A percentile compares a stretch with the other conserved stretches of the same genome.
Evolutionary conservation across 2,888 invertebrate genomes (phyloP).

Genomic region (Tenthredo scrophulariae): DNA sequence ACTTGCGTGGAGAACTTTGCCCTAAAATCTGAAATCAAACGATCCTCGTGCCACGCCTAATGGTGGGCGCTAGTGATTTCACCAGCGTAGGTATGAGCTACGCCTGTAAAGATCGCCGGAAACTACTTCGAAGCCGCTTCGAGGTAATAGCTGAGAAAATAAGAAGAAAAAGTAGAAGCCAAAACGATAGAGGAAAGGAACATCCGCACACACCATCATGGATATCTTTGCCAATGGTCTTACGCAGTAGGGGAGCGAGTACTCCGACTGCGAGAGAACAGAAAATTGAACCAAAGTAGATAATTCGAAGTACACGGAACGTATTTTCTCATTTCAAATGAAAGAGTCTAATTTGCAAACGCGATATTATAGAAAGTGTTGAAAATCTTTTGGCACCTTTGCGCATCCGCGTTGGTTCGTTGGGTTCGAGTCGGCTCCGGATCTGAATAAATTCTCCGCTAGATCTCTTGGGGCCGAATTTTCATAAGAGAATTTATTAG

Average conservation of each 20-base stretch:
- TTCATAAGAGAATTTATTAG: conserved; percentile 72
- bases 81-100: not conserved
- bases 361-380: not conserved
- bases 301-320: not conserved
- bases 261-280: not conserved
- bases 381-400: not conserved
- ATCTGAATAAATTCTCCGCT: conserved; percentile 37
- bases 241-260: not conserved
- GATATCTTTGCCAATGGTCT: not conserved
- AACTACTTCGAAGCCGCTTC: not conserved
- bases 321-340: not conserved
- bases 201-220: not conserved
- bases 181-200: not conserved
- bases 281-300: not conserved
- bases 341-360: not conserved
- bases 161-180: not conserved
- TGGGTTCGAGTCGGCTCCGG: not conserved
- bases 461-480: conserved; percentile 62
- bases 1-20: conserved; percentile 48
- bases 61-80: conserved; percentile 23
- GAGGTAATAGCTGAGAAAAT: not conserved
- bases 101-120: conserved; percentile 5
- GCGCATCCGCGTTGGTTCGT: not conserved
- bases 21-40: conserved; percentile 46
- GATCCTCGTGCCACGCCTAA: conserved; percentile 37